Evolutionary conservation across 2,113 vertebrate species (phyloP).

Genomic region (Setophaga kirtlandii): DNA sequence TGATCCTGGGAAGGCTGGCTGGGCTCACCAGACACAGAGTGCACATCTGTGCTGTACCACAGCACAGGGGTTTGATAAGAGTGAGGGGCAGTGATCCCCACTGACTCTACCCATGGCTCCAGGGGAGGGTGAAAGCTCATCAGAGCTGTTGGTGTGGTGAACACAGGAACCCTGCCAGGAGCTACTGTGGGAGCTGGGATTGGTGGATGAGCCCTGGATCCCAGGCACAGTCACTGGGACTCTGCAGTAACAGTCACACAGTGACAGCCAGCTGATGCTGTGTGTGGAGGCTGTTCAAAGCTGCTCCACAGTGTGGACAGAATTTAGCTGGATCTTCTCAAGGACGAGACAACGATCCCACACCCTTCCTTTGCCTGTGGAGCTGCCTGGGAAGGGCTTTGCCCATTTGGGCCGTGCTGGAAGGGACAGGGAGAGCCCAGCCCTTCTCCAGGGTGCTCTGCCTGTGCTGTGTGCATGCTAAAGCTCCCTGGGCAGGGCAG

Average conservation of each 20-base stretch:
- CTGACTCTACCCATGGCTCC: not conserved
- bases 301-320: not conserved
- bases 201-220: not conserved
- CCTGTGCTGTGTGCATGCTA: rapidly evolving
- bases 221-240: not conserved
- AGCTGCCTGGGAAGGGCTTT: not conserved
- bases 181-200: rapidly evolving
- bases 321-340: not conserved
- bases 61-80: not conserved
- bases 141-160: not conserved
- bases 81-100: too few relatives aligned
- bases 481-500: not conserved
- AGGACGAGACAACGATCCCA: not conserved
- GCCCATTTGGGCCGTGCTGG: not conserved
- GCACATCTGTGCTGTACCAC: not conserved
- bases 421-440: not conserved
- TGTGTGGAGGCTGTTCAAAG: not conserved
- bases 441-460: not conserved
- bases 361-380: not conserved
- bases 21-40: not conserved
- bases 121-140: not conserved
- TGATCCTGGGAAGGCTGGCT: not conserved
- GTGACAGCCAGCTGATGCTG: not conserved
- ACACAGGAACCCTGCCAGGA: not conserved
- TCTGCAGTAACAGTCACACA: not conserved